Evolutionary conservation across 2,113 vertebrate genomes (phyloP), one percentile per base, ranked within the genome.

Genomic region (Mus spicilegus): DNA sequence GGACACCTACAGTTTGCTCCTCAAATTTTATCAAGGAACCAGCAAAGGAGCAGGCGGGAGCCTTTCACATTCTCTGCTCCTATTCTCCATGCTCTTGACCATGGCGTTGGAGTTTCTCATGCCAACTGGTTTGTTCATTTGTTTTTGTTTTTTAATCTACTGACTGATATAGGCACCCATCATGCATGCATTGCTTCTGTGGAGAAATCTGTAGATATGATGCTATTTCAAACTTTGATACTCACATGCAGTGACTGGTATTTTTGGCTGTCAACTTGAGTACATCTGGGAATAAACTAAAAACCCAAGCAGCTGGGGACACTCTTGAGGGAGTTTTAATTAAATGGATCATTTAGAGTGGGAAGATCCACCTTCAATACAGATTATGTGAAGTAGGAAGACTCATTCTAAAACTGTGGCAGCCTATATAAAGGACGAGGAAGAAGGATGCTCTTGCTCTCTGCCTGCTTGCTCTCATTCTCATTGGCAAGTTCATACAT

Each of bases 71-170:
- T 54, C 70, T 19, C 69, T 46, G 61, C 28, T 5, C 20, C 81
- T 30, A 1, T 5, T 49, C 61, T 70, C 16, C 51, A 36, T 11
- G 42, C 26, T 8, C 19, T 24, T 22, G 65, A 58, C 33, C 51
- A 20, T 20, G 3, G 7, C 0, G 2, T 3, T 2, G 13, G 24
- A 2, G 56, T 54, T 5, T 3, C 33, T 61, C 5, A 0, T 7
- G 36, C 30, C 54, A 13, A 54, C 58, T 2, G 17, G 63, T 3
- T n/a, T 24, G 22, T 80, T 46, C 14, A 7, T 19, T 16, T 78
- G 26, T 4, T 46, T n/a, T 82, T 46, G n/a, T 42, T 49, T 49
- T 26, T 58, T 72, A 58, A 63, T 93, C 42, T 12, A 87, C 30
- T 67, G 36, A n/a, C 30, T 67, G 36, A n/a, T 33, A 9, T 30